Evolutionary conservation across 2,797 vertebrate genomes (phyloP).

Genomic region (Sebastes nivosus): DNA sequence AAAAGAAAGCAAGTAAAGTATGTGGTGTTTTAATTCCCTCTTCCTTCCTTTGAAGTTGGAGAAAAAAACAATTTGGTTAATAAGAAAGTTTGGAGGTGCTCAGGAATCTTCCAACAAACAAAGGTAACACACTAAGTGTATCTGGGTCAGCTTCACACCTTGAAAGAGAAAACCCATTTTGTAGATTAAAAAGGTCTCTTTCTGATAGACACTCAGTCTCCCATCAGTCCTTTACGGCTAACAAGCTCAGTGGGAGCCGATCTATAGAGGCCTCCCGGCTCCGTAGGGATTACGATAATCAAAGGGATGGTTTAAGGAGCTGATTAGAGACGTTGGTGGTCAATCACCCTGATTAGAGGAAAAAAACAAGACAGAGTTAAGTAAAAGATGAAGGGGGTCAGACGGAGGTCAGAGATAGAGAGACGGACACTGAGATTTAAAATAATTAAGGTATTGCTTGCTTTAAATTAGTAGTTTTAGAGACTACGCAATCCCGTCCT

Average conservation of each 20-base stretch:
- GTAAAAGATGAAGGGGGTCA: background rate
- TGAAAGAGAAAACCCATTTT: constrained; percentile 53
- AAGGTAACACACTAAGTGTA: background rate
- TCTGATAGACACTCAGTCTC: constrained; percentile 30
- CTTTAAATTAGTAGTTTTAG: background rate
- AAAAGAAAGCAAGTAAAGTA: background rate
- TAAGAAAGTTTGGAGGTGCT: constrained; percentile 30
- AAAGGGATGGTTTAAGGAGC: constrained; percentile 43
- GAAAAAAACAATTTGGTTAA: constrained; percentile 39
- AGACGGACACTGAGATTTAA: background rate
- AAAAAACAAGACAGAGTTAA: background rate
- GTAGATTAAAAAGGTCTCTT: constrained; percentile 64
- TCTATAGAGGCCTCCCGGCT: constrained; percentile 14
- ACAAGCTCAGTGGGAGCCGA: constrained; percentile 12
- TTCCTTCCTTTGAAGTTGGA: background rate
- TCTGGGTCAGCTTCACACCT: constrained; percentile 12
- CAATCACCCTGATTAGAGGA: constrained; percentile 73
- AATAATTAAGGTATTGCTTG: background rate
- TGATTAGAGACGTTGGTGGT: constrained; percentile 57
- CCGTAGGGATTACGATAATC: constrained; percentile 58
- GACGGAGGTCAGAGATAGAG: background rate
- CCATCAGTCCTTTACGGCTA: background rate
- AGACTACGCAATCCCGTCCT: background rate
- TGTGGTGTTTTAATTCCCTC: background rate
- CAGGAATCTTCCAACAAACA: constrained; percentile 10